Base-by-base conservation (phyloP, 2,888 invertebrate species). In the Pollenia angustigena region DNA sequence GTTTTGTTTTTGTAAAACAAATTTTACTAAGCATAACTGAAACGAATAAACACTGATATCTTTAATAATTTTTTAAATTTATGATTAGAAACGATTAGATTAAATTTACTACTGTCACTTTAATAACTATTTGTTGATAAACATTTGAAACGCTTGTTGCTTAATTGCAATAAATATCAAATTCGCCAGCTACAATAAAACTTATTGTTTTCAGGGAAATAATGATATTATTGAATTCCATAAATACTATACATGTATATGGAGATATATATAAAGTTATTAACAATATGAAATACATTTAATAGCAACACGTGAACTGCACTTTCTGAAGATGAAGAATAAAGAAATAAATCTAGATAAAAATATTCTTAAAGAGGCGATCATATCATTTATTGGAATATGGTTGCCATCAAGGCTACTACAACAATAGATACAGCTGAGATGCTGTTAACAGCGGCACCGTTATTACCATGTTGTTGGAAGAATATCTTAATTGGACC, bases 401-500 rank as follows among this genome's bases (percentile, higher is more conserved):
- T 71, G 74, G 88, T 68, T 10, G 89, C 88, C 44, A 79, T 69
- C 44, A 90, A n/a, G 12, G 90, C 87, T 32, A 90, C 84, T 66
- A 91, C 10, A 44, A 90, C 44, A 16, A 91, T 11, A 14, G 89
- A 87, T n/a, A 91, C 44, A 10, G 85, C 56, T 11, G 91, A 90
- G 78, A 90, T 88, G 7, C 89, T 74, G n/a, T 75, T 89, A 16
- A 88, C 72, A 52, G 88, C 72, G 16, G 90, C 90, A 42, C 90
- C 88, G 23, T 89, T 90, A 18, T 56, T 87, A 23, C 23, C 72
- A 4, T 90, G 89, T 1, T 68, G 1, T 2, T 88, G 56, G 85
- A 93, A 88, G 74, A 90, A 91, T 1, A 14, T 81, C 16, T 88
- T 89, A 85, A 93, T 90, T 9, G 88, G 66, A 4, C 75, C 88